phyloP scores from a whole-genome alignment of 2,888 invertebrate species.

The Isoperla grammatica region DNA sequence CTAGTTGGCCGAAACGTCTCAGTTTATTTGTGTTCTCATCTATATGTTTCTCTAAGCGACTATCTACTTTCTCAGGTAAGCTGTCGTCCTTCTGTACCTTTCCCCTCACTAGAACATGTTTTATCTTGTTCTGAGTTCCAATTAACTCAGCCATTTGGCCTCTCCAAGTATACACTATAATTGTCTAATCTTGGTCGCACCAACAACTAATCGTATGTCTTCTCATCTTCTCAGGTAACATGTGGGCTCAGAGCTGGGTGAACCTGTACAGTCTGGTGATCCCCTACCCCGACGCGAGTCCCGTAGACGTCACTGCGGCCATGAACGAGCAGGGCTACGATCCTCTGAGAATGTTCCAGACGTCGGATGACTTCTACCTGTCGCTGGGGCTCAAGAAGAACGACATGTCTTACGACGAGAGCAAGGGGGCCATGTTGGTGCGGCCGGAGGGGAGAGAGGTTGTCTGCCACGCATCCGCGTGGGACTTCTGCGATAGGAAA shows the following conservation, averaged over 20 bases:
- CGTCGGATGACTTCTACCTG: constrained; percentile 56
- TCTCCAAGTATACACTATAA: too few species aligned
- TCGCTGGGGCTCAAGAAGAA: constrained; percentile 57
- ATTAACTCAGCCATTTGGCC: too few species aligned
- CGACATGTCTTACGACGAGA: constrained; percentile 52
- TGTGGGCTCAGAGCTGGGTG: constrained; percentile 63
- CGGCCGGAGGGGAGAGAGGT: constrained; percentile 53
- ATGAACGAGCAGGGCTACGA: constrained; percentile 43
- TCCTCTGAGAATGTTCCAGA: constrained; percentile 49
- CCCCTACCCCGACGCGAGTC: constrained; percentile 44
- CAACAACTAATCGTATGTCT: too few species aligned
- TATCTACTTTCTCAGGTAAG: too few species aligned
- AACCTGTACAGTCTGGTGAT: constrained; percentile 47
- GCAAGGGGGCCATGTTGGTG: constrained; percentile 46
- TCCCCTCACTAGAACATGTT: too few species aligned
- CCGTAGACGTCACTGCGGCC: constrained; percentile 50
- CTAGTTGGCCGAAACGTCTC: too few species aligned
- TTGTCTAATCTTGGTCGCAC: too few species aligned
- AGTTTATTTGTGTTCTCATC: too few species aligned
- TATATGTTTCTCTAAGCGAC: too few species aligned
- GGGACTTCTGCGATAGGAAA: constrained; percentile 61
- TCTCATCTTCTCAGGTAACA: constrained; percentile 53
- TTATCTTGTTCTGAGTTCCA: too few species aligned
- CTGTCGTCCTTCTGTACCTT: too few species aligned
- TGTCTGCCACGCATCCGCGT: constrained; percentile 62